Evolutionary conservation across 64 coral and sea anemone species (phyloP), one percentile per base, ranked within the genome.

Genomic region (Porites lutea): DNA sequence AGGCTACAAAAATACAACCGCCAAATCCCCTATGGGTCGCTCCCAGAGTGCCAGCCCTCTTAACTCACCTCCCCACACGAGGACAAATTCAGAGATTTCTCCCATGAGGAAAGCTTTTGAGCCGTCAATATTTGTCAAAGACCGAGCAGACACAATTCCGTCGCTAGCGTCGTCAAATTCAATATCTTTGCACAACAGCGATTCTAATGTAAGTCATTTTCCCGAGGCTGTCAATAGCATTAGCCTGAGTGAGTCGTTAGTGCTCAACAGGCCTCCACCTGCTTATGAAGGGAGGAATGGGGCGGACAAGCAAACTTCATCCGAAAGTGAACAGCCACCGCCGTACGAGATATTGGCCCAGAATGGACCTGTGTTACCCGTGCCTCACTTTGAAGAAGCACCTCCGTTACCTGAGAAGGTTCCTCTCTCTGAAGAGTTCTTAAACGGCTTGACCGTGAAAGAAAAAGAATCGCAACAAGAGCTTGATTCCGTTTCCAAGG

Each of bases 241-340:
- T 27, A 89, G 52, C 66, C 78, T 64, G 13, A 60, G 74, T 69
- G 80, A 92, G 9, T 92, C 54, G 46, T 4, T 68, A 15, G 60
- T 65, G 23, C 13, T 57, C 37, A 22, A 72, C 23, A 79, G 88
- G 19, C 92, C 92, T 8, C 92, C 92, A 59, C 92, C 92, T 0
- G 87, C 71, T 45, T 94, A 94, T 83, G 92, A 94, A 89, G 50
- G 60, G 48, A 20, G 82, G 57, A 77, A 53, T 79, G 62, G 52
- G 46, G 19, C 78, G 57, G 15, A 58, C 65, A 71, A 70, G 18
- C 75, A 72, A 91, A 43, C 74, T 74, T 23, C 74, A 14, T 20
- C 3, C 79, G 37, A 69, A 46, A 90, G 82, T 48, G 92, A 94
- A 82, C 88, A 59, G 15, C 92, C 92, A 5, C 92, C 92, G 67